Percentiles rank a stretch among this genome's conserved stretches.
Evolutionary conservation across 2,113 vertebrate species (phyloP).

Genomic region (Notothenia rossii): DNA sequence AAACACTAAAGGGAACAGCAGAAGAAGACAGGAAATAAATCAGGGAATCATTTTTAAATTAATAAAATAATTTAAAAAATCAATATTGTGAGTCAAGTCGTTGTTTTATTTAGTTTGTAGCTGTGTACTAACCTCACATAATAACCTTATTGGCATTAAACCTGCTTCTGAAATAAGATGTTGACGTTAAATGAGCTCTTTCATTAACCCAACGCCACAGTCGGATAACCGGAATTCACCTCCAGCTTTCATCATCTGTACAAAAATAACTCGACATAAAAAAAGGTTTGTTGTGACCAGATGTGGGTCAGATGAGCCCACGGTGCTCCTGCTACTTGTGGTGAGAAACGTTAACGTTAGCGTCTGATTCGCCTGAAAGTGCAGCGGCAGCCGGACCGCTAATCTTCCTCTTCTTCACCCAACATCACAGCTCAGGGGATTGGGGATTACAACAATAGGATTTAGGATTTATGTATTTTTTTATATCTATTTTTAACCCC

Average conservation of each 20-base stretch:
- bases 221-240: constrained; percentile 21
- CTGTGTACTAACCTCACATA: too few relatives aligned
- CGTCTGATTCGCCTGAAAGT: constrained; percentile 66
- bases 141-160: too few relatives aligned
- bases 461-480: constrained; percentile 71
- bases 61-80: too few relatives aligned
- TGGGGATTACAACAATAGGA: constrained; percentile 75
- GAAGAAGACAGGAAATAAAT: too few relatives aligned
- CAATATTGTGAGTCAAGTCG: too few relatives aligned
- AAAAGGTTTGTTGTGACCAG: constrained; percentile 37
- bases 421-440: constrained; percentile 51
- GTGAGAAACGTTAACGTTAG: background rate
- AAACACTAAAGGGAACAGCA: too few relatives aligned
- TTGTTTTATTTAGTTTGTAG: too few relatives aligned
- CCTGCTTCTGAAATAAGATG: background rate
- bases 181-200: background rate
- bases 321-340: background rate
- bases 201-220: constrained; percentile 7
- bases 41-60: too few relatives aligned
- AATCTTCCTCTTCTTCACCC: constrained; percentile 70
- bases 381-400: constrained; percentile 63
- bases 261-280: constrained; percentile 32
- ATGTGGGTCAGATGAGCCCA: constrained; percentile 66
- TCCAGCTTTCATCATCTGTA: constrained; percentile 27
- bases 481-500: background rate